These are phyloP conservation scores for Pelecanus crispus DNA, from an alignment of 2,113 vertebrate genomes.

Conservation along the genomic window DNA sequence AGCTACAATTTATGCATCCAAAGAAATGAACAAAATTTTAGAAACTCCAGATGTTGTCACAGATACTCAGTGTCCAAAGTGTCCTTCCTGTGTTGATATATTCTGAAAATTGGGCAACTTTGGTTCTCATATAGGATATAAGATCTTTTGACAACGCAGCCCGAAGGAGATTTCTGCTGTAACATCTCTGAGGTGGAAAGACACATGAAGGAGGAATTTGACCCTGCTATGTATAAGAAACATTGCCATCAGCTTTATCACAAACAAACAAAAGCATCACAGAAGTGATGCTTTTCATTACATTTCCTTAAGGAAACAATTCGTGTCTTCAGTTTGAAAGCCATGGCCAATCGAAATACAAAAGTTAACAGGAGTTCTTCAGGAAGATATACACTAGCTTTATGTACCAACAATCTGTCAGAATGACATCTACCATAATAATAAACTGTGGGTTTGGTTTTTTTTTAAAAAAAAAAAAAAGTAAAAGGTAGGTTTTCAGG, in stretches of 20 bases:
- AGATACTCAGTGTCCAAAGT: accelerated
- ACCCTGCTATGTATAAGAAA: not conserved
- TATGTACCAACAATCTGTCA: not conserved
- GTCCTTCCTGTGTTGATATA: not conserved
- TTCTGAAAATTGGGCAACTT: not conserved
- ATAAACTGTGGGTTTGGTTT: not conserved
- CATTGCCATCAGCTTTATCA: not conserved
- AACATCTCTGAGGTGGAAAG: not conserved
- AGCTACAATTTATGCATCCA: not conserved
- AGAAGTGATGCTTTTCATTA: not conserved
- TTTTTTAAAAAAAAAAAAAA: not conserved
- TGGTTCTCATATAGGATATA: not conserved
- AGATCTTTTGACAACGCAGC: not conserved
- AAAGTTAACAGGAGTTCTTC: not conserved
- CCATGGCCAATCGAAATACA: not conserved
- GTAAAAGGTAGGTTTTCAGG: not conserved
- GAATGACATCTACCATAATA: not conserved
- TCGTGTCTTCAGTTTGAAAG: not conserved
- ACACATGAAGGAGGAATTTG: not conserved
- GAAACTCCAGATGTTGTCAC: not conserved
- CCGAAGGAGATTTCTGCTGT: not conserved
- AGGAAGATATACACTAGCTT: not conserved
- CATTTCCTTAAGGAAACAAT: not conserved
- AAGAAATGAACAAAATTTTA: not conserved
- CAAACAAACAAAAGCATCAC: not conserved